Evolutionary conservation across 2,113 vertebrate species (phyloP), one percentile per base, ranked within the genome.

Genomic region (Platysteira castanea): DNA sequence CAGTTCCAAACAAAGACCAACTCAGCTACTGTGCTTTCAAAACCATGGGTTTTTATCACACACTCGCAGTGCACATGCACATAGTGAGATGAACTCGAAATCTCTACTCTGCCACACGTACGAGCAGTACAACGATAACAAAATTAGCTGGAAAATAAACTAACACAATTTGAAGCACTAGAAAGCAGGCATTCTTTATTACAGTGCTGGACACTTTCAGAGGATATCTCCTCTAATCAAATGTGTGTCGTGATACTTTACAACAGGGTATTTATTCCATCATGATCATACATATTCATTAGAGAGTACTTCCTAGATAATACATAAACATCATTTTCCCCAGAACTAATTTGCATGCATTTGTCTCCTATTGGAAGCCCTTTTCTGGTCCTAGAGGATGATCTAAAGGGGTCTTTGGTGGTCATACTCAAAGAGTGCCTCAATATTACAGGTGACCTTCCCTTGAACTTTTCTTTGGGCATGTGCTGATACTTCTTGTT

Each of bases 61-160:
- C 4, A 4, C 17, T 35, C 3, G 0, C 2, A 2, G 17, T 10
- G 4, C 35, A 73, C 9, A 9, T 3, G 26, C 42, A 84, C 24
- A 20, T 2, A 39, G 50, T 2, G 16, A 61, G 35, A 73, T 35
- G 37, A 76, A 65, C 23, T 82, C 56, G 41, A 67, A 80, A 56
- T 41, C 49, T 82, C 15, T 22, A 6, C 19, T 61, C 28, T 13
- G 14, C 17, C 80, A 42, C n/a, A 41, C 4, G 1, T 16, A 42
- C 22, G 59, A 86, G 42, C 57, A 81, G 16, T 12, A 56, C 4
- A 44, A 28, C 5, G 7, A 60, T 27, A 60, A 59, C 31, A 76
- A 52, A 77, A 69, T 27, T 46, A 68, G 63, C 27, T 39, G 39
- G 22, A 28, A 69, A 60, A 68, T 19, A 60, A 68, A 26, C 16